Percentiles rank a stretch among this genome's conserved stretches.
Evolutionary conservation across 92 coral and sea anemone species (phyloP).

Genomic region (Porites lobata): DNA sequence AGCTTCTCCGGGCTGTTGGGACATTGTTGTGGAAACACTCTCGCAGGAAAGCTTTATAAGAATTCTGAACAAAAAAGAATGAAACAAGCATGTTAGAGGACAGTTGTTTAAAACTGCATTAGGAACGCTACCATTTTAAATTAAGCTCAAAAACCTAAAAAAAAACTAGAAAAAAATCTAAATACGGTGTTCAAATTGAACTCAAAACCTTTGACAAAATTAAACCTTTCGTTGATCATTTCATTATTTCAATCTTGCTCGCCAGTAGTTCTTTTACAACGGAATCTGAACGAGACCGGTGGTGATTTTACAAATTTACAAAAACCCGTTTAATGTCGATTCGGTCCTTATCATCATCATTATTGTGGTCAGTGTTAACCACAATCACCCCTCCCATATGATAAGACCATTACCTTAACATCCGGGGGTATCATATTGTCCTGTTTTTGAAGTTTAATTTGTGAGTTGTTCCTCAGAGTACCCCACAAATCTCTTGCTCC

Average conservation of each 20-base stretch:
- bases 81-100: background rate
- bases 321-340: too few relatives aligned
- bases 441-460: conserved; percentile 78
- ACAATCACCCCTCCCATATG: background rate
- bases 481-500: conserved; percentile 97
- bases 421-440: conserved; percentile 87
- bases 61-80: conserved; percentile 57
- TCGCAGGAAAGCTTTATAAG: conserved; percentile 87
- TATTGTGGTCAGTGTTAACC: background rate
- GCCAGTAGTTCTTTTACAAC: too few relatives aligned
- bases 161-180: too few relatives aligned
- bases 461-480: conserved; percentile 80
- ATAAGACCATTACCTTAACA: conserved; percentile 75
- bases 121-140: too few relatives aligned
- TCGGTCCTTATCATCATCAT: background rate
- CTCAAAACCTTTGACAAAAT: background rate
- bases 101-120: too few relatives aligned
- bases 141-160: too few relatives aligned
- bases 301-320: too few relatives aligned
- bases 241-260: too few relatives aligned
- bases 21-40: conserved; percentile 89
- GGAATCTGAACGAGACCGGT: too few relatives aligned
- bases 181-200: background rate
- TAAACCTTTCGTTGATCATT: too few relatives aligned
- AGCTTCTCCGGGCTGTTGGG: conserved; percentile 87